Conservation (phyloP, 2,797 vertebrate species). For the Leuciscus waleckii region DNA sequence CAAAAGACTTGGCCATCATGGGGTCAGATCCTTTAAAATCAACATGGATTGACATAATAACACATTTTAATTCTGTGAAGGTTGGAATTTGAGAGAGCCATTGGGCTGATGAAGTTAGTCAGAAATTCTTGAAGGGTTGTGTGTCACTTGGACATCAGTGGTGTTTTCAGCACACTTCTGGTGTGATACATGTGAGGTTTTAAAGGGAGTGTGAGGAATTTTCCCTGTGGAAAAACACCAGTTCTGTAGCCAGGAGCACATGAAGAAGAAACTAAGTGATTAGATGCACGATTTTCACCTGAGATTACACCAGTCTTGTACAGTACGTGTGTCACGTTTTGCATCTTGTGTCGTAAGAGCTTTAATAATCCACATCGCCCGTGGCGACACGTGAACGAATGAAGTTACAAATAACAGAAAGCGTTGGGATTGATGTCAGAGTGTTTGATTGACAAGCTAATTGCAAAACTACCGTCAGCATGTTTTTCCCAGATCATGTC, state of each 20-base stretch:
- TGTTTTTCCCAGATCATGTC: background rate
- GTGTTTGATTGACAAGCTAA: background rate
- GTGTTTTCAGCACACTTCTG: slow-evolving; percentile 5
- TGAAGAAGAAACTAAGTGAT: background rate
- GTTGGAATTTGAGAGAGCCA: background rate
- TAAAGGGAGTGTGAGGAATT: slow-evolving; percentile 12
- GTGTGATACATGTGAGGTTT: slow-evolving; percentile 21
- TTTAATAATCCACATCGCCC: background rate
- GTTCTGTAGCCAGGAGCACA: background rate
- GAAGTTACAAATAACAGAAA: background rate
- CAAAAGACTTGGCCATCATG: background rate
- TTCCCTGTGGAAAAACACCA: slow-evolving; percentile 1
- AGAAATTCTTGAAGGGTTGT: background rate
- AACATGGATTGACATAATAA: background rate
- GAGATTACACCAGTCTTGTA: background rate
- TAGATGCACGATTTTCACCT: background rate
- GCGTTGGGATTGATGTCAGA: background rate
- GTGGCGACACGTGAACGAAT: background rate
- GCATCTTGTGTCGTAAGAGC: background rate
- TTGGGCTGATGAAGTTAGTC: background rate
- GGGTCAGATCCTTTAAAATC: background rate
- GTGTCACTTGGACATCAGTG: background rate
- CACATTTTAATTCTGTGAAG: background rate
- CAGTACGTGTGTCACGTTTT: background rate
- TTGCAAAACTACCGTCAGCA: background rate